These are phyloP conservation scores for Cotesia vestalis DNA, from an alignment of 1,140 invertebrate species.

Conservation along the genomic window DNA sequence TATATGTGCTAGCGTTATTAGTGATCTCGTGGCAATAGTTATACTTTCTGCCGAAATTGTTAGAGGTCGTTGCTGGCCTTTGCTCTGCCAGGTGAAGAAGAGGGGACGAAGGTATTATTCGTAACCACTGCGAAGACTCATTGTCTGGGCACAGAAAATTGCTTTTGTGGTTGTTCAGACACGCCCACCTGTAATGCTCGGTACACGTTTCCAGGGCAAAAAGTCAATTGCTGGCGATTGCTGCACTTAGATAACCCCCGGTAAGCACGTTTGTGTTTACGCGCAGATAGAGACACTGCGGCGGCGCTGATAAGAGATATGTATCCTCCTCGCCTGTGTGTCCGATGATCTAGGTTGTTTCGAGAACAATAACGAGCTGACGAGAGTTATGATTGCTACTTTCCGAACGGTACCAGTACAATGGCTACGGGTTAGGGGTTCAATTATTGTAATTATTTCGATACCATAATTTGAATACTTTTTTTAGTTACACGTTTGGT, in stretches of 20 bases:
- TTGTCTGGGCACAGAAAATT: background rate
- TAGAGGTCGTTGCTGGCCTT: too few relatives aligned
- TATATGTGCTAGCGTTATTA: conserved; percentile 14
- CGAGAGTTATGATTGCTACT: conserved; percentile 9
- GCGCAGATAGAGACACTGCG: conserved; percentile 33
- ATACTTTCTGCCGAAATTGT: too few relatives aligned
- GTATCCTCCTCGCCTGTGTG: conserved; percentile 7
- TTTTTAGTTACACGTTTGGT: too few relatives aligned
- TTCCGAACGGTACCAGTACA: background rate
- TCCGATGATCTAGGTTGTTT: conserved; percentile 19
- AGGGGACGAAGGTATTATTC: background rate
- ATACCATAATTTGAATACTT: too few relatives aligned
- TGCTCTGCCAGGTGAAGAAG: background rate
- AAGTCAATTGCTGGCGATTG: conserved; percentile 35
- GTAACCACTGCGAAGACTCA: background rate
- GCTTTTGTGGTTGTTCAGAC: background rate
- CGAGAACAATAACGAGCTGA: conserved; percentile 16
- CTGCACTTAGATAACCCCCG: conserved; percentile 30
- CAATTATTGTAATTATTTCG: too few relatives aligned
- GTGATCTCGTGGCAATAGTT: too few relatives aligned
- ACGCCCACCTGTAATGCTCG: conserved; percentile 21
- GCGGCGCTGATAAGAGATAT: conserved; percentile 33
- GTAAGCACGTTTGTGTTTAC: conserved; percentile 27
- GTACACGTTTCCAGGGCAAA: conserved; percentile 30
- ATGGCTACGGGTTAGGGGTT: too few relatives aligned